phyloP scores from a whole-genome alignment of 2,113 vertebrate species.

The Naja naja region DNA sequence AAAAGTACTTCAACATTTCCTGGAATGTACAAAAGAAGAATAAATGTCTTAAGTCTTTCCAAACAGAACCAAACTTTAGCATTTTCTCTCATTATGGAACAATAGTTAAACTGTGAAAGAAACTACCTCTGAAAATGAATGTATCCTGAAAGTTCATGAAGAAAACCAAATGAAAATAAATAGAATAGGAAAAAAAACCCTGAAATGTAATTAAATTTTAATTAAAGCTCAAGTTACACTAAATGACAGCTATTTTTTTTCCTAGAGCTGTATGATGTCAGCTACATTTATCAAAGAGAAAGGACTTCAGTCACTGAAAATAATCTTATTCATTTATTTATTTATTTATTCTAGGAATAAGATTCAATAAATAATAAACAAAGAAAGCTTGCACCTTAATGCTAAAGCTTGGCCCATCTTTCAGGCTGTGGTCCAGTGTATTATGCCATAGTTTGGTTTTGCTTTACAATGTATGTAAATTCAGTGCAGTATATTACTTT shows the following conservation, averaged over 20 bases:
- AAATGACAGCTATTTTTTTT: background rate
- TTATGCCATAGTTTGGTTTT: background rate
- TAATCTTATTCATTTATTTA: too few relatives aligned
- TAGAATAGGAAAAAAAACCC: background rate
- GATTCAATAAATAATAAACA: background rate
- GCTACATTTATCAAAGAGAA: background rate
- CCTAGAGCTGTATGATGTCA: background rate
- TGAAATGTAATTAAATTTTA: background rate
- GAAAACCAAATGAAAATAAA: background rate
- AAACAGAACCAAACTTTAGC: background rate
- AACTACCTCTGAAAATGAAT: background rate
- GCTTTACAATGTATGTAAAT: background rate
- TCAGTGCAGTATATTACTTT: background rate
- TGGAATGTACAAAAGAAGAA: background rate
- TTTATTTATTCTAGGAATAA: background rate
- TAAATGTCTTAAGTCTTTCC: background rate
- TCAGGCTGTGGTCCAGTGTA: background rate
- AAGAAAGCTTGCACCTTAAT: background rate
- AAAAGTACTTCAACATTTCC: background rate
- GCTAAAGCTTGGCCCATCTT: background rate
- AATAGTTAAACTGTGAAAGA: background rate
- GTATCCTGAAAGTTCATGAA: background rate
- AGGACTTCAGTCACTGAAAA: background rate
- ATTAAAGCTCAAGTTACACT: background rate
- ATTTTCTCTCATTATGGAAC: background rate